Base-by-base conservation (phyloP, 2,113 vertebrate genomes). In the Corydoras maculifer region DNA sequence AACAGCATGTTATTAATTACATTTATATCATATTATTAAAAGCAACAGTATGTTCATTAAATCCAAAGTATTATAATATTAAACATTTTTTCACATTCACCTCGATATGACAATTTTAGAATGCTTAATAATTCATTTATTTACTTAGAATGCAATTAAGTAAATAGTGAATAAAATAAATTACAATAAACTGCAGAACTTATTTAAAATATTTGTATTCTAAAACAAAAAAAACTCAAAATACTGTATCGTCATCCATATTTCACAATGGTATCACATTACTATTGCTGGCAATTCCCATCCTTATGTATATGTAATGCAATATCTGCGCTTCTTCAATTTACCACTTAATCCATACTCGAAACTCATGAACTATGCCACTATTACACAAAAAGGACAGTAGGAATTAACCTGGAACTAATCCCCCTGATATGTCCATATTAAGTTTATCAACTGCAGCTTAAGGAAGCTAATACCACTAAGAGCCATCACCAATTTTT, bases 391-490 rank as follows among this genome's bases (percentile, higher is more conserved):
- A 54, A 8, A 54, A 13, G 53, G 25, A 10, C 49, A 30, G 1
- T 14, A n/a, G 50, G 11, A 9, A 8, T 54, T 9, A 66, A 13
- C 15, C 13, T 31, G 13, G 18, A 53, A 53, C 9, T 53, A 25
- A n/a, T 54, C 50, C 25, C 63, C 12, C 9, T 65, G 9, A 64
- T 50, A 65, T 51, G 25, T 30, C 14, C 48, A 30, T 30, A 53
- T 57, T n/a, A 66, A 14, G 8, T 66, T 57, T 31, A 65, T 65
- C 50, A 65, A 53, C n/a, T 57, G 6, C 14, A 57, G 54, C 54
- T 57, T 57, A 57, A n/a, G 14, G 54, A n/a, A 57, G 12, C 50
- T 31, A 54, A 66, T 54, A n/a, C 29, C 64, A 9, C 12, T 51
- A 51, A 51, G 62, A 54, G 25, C 49, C 25, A 53, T 25, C 50